Evolutionary conservation across 2,113 vertebrate genomes (phyloP).

Genomic region (Engraulis encrasicolus): DNA sequence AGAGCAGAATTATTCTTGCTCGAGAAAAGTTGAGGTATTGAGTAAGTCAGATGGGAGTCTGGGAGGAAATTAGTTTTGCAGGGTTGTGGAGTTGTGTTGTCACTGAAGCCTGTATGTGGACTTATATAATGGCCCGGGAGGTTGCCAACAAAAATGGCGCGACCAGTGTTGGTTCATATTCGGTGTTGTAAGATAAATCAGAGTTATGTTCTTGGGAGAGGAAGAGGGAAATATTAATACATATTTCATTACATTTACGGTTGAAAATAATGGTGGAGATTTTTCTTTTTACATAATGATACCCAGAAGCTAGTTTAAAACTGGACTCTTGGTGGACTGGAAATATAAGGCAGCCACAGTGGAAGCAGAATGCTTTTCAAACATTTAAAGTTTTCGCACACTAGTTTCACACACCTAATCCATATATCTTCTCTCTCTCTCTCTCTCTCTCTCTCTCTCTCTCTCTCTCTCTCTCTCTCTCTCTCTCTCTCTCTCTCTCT

Average conservation of each 20-base stretch:
- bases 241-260: slow-evolving; percentile 9
- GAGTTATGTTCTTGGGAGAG: slow-evolving; percentile 5
- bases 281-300: slow-evolving; percentile 2
- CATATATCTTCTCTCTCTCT: too few species aligned
- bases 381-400: too few species aligned
- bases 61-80: slow-evolving; percentile 5
- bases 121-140: not conserved
- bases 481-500: too few species aligned
- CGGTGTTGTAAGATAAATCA: slow-evolving; percentile 4
- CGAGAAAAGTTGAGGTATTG: slow-evolving; percentile 9
- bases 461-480: too few species aligned
- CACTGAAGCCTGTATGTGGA: not conserved
- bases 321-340: not conserved
- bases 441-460: too few species aligned
- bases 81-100: not conserved
- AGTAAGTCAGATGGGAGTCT: not conserved
- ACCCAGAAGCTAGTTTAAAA: not conserved
- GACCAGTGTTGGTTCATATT: not conserved
- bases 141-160: not conserved
- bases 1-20: slow-evolving; percentile 12
- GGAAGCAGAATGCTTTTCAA: not conserved
- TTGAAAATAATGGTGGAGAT: not conserved
- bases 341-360: not conserved
- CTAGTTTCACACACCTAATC: too few species aligned
- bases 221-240: slow-evolving; percentile 4